phyloP scores from a whole-genome alignment of 2,797 vertebrate genomes.

The Erethizon dorsatum region DNA sequence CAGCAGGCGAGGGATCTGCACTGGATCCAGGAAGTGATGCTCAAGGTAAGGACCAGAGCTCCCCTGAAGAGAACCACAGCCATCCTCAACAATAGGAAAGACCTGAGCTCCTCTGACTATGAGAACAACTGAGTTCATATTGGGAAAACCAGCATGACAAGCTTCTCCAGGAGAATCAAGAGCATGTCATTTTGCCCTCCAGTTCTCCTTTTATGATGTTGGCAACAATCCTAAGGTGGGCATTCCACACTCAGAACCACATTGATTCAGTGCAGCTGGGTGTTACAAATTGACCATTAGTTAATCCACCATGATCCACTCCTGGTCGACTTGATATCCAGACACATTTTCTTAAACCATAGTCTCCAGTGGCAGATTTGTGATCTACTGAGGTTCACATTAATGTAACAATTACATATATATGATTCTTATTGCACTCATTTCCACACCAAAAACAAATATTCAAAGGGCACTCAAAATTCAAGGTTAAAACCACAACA shows the following conservation, averaged over 20 bases:
- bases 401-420: not conserved
- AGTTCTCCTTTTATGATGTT: not conserved
- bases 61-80: not conserved
- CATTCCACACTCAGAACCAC: not conserved
- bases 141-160: not conserved
- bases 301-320: not conserved
- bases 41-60: not conserved
- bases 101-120: not conserved
- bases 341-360: not conserved
- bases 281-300: not conserved
- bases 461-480: not conserved
- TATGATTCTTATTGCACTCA: not conserved
- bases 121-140: not conserved
- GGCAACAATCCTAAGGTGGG: not conserved
- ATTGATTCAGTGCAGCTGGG: not conserved
- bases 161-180: not conserved
- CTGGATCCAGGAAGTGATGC: not conserved
- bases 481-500: not conserved
- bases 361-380: not conserved
- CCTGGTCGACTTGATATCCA: not conserved
- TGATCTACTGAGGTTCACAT: not conserved
- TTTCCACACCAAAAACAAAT: not conserved
- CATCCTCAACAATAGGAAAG: not conserved
- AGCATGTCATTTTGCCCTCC: not conserved
- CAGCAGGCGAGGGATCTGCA: not conserved